These are phyloP conservation scores for Diplodus puntazzo DNA, from an alignment of 2,797 vertebrate genomes.

Conservation along the genomic window DNA sequence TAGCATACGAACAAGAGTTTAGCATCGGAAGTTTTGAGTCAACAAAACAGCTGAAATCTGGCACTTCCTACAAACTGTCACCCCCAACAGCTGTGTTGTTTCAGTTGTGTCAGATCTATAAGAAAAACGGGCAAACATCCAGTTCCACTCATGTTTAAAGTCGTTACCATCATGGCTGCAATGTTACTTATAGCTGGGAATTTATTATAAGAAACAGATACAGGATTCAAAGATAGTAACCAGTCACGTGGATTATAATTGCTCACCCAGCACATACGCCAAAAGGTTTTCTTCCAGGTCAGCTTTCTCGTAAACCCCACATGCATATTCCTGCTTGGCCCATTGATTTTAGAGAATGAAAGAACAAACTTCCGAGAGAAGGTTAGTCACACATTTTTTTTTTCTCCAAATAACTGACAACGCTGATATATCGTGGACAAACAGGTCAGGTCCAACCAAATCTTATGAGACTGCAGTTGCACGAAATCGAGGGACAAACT, in stretches of 20 bases:
- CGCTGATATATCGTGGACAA: too few relatives aligned
- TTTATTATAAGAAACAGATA: background rate
- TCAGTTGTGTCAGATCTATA: background rate
- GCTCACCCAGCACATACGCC: too few relatives aligned
- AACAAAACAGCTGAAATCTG: constrained; percentile 12
- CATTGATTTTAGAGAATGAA: too few relatives aligned
- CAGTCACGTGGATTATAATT: background rate
- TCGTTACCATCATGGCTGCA: background rate
- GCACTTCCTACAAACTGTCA: background rate
- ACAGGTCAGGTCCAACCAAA: too few relatives aligned
- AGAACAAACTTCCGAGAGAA: too few relatives aligned
- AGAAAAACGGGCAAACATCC: background rate
- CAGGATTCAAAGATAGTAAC: background rate
- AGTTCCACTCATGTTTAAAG: background rate
- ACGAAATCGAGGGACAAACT: too few relatives aligned
- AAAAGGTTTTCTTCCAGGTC: too few relatives aligned
- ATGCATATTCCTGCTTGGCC: too few relatives aligned
- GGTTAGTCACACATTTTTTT: too few relatives aligned
- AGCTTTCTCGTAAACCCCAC: too few relatives aligned
- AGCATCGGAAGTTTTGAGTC: background rate
- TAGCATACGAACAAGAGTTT: background rate
- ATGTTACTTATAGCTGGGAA: background rate
- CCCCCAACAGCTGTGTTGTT: background rate
- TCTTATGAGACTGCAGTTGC: too few relatives aligned
- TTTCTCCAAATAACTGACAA: too few relatives aligned